Base-by-base conservation (phyloP, 1,140 invertebrate genomes). In the Myzus persicae region DNA sequence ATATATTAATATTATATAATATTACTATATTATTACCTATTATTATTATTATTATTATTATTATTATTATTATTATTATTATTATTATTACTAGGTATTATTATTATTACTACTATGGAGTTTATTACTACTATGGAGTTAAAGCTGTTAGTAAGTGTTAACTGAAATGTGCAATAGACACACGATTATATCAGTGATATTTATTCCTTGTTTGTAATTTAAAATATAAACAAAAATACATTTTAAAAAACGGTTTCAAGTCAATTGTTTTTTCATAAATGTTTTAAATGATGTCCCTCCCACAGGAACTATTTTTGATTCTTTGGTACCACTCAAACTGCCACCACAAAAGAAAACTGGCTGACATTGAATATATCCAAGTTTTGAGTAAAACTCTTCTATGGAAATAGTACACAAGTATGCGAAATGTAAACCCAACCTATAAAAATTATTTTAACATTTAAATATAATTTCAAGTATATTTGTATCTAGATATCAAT, bases 361-460 rank as follows among this genome's bases (percentile, higher is more conserved):
- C 44, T 94, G 93, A 94, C 94, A 94, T 40, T 94, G 87, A 51
- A 90, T 38, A 93, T 95, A 95, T 7, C 95, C 95, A 14, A 95
- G 93, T 94, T 94, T 95, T 44, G 93, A 51, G 94, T 95, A 95
- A 94, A 95, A 95, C 85, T 93, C 94, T 94, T 95, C 94, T 94
- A 95, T 94, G 76, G 94, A 94, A 54, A 93, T 92, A 38, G 95
- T 95, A 31, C 95, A 95, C 42, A 95, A 94, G 87, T 95, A 95
- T 6, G 95, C 93, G 26, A 84, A 93, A 88, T 88, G 91, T 44
- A 95, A 94, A 42, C 94, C 94, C 84, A 90, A 93, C 24, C 95
- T 95, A 91, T 51, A 92, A 94, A 67, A 67, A 93, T 22, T 26
- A 94, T 93, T 44, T 36, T 26, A 92, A 91, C 84, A 18, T 31